A percentile compares a stretch with the other conserved stretches of the same genome.
phyloP scores from a whole-genome alignment of 1,140 invertebrate genomes.

The Lepidurus couesii region DNA sequence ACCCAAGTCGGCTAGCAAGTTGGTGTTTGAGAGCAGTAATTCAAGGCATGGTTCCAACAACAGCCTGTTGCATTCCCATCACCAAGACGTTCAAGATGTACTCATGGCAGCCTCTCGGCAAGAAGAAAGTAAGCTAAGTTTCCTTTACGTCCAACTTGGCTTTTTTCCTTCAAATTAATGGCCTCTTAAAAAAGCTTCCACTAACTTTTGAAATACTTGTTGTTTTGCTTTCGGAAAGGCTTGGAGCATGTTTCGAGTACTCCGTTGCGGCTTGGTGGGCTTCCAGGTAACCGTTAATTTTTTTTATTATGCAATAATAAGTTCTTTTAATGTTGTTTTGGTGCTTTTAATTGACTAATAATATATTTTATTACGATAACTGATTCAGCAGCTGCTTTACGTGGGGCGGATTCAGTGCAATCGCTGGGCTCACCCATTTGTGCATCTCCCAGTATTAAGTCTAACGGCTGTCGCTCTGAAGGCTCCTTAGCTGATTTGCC shows the following conservation, averaged over 20 bases:
- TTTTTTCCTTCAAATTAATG: not conserved
- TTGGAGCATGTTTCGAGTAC: not conserved
- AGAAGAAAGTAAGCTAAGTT: not conserved
- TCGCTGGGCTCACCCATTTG: not conserved
- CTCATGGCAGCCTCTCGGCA: not conserved
- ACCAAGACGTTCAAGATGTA: constrained; percentile 12
- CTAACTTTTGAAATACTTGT: not conserved
- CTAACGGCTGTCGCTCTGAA: not conserved
- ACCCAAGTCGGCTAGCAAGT: not conserved
- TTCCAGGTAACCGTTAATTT: not conserved
- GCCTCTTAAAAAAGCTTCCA: not conserved
- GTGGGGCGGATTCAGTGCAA: not conserved
- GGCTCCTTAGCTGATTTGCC: not conserved
- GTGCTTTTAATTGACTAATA: not conserved
- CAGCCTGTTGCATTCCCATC: not conserved
- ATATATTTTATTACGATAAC: not conserved
- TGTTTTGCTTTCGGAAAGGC: not conserved
- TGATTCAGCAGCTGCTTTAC: not conserved
- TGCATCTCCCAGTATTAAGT: not conserved
- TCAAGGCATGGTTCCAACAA: not conserved
- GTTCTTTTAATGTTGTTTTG: not conserved
- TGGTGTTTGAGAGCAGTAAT: not conserved
- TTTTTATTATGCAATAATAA: not conserved
- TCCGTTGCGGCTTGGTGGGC: not conserved
- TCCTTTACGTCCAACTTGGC: no score